Conservation (phyloP, 2,113 vertebrate species). For the Mormyrus iriodes region DNA sequence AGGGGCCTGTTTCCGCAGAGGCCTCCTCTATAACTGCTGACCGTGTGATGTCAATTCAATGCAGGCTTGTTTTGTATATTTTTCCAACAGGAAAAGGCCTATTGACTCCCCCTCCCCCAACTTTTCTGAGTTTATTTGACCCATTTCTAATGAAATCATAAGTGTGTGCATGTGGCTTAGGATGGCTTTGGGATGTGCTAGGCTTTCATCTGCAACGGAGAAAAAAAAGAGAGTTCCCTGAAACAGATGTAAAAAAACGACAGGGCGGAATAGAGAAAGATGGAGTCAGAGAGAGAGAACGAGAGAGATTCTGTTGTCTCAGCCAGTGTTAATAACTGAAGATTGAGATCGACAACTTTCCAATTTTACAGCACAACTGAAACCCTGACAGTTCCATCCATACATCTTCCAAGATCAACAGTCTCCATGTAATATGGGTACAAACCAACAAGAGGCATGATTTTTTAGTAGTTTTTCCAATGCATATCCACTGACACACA, state of each 20-base stretch:
- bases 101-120: neutral
- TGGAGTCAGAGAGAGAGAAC: neutral
- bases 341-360: neutral
- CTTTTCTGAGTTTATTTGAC: constrained; percentile 15
- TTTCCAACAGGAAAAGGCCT: constrained; percentile 10
- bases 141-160: constrained; percentile 22
- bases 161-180: neutral
- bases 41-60: constrained; percentile 11
- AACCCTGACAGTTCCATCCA: neutral
- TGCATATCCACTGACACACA: neutral
- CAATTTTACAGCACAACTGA: neutral
- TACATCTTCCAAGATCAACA: neutral
- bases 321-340: neutral
- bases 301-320: neutral
- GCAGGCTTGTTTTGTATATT: constrained; percentile 8
- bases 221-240: neutral
- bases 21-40: neutral
- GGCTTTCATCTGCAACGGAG: neutral
- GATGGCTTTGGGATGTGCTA: neutral
- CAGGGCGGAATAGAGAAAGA: neutral
- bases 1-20: constrained; percentile 22
- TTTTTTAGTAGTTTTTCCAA: constrained; percentile 3
- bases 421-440: neutral
- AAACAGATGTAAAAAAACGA: neutral
- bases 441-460: neutral